Evolutionary conservation across 2,888 invertebrate genomes (phyloP).

Genomic region (Torymus auratus): DNA sequence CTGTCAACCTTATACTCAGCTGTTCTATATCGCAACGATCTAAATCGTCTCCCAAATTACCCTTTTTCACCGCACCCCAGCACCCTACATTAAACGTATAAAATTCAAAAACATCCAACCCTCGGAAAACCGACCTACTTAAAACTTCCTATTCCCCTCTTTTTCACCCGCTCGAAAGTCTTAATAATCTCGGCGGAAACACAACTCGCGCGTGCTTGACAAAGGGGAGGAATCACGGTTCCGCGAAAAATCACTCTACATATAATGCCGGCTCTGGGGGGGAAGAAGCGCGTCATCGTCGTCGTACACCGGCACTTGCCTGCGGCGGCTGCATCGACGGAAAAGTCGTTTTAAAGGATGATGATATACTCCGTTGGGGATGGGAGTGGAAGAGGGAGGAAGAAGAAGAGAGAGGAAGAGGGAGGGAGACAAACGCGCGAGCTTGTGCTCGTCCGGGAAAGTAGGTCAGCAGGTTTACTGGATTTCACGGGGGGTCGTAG

Average conservation of each 20-base stretch:
- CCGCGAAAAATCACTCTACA: conserved; percentile 29
- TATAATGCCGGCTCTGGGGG: conserved; percentile 17
- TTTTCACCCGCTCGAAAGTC: no score
- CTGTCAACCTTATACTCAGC: no score
- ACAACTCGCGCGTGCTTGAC: no score
- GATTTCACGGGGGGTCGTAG: conserved; percentile 22
- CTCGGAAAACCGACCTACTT: no score
- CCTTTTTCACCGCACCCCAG: no score
- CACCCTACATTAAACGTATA: no score
- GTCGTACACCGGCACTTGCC: conserved; percentile 20
- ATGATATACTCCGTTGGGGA: conserved; percentile 36
- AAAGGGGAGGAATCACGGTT: conserved; percentile 17
- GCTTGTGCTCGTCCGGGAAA: conserved; percentile 11
- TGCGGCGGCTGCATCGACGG: conserved; percentile 38
- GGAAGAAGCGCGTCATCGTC: conserved; percentile 8
- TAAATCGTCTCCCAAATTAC: no score
- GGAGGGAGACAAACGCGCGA: conserved; percentile 23
- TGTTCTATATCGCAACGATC: no score
- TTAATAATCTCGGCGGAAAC: no score
- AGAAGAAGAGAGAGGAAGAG: conserved; percentile 8
- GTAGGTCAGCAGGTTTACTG: conserved; percentile 52
- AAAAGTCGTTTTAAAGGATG: conserved; percentile 53
- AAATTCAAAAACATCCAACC: no score
- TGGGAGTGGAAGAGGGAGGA: conserved; percentile 26
- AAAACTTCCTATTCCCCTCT: no score